Conservation (phyloP, 2,113 vertebrate species). For the Myotis yumanensis region DNA sequence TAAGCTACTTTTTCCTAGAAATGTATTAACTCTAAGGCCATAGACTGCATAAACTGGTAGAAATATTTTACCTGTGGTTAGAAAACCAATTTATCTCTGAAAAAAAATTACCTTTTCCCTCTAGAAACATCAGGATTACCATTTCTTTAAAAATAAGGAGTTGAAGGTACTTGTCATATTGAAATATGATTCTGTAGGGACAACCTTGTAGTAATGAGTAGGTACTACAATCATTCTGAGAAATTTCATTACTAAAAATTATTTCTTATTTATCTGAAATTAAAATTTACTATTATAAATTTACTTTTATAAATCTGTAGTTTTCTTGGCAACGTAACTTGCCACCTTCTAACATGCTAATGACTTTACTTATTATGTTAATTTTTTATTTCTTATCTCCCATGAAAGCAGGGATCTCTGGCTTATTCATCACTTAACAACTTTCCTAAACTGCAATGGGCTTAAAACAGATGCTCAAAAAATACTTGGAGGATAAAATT, state of each 20-base stretch:
- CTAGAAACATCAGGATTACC: background rate
- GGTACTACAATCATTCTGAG: background rate
- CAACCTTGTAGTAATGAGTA: background rate
- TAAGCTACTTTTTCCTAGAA: background rate
- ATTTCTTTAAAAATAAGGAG: background rate
- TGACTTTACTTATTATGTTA: background rate
- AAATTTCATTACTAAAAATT: background rate
- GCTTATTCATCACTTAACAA: background rate
- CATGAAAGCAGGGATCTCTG: background rate
- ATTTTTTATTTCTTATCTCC: background rate
- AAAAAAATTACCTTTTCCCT: rapidly evolving
- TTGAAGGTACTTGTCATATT: background rate
- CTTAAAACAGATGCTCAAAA: background rate
- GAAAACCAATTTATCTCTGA: background rate
- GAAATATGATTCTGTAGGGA: background rate
- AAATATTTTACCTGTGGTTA: background rate
- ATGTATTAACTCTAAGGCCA: background rate
- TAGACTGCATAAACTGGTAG: background rate
- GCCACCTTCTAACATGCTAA: background rate
- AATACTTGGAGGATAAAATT: background rate
- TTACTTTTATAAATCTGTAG: background rate
- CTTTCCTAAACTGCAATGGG: background rate
- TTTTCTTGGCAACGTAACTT: background rate
- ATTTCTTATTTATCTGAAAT: background rate
- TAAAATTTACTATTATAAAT: background rate